Evolutionary conservation across 2,797 vertebrate species (phyloP).

Genomic region (Myiotriccus ornatus): DNA sequence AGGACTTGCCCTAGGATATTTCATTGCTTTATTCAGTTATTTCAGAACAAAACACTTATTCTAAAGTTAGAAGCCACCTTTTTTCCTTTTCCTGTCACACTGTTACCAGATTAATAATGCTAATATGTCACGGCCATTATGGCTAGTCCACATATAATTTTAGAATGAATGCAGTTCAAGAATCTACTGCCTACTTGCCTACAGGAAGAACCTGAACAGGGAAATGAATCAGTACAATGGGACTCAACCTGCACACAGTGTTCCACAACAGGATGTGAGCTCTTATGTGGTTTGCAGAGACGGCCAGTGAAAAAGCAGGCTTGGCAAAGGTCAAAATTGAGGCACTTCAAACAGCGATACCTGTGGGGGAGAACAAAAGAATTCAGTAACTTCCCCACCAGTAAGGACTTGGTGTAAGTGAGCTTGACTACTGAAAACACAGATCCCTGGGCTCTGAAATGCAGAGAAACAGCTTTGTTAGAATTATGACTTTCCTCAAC

Average conservation of each 20-base stretch:
- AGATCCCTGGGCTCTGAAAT: not conserved
- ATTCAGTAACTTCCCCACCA: not conserved
- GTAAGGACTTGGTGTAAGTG: not conserved
- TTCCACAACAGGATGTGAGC: conserved; percentile 78
- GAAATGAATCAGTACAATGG: not conserved
- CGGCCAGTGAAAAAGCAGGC: conserved; percentile 81
- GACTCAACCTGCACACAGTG: conserved; percentile 80
- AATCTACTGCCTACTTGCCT: not conserved
- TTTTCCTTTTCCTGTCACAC: not conserved
- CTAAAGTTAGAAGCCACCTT: not conserved
- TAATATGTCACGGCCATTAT: not conserved
- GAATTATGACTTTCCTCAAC: not conserved
- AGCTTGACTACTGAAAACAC: not conserved
- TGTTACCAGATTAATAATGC: not conserved
- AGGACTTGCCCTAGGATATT: not conserved
- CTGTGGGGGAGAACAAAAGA: conserved; percentile 56
- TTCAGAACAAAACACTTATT: not conserved
- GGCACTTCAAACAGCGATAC: conserved; percentile 86
- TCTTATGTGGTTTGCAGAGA: conserved; percentile 78
- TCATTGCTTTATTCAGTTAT: not conserved
- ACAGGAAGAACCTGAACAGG: not conserved
- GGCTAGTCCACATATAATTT: not conserved
- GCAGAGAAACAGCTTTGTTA: not conserved
- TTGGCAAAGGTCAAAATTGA: conserved; percentile 87
- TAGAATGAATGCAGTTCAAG: not conserved